Base-by-base conservation (phyloP, 1,140 invertebrate genomes). In the Cotesia chilonis region DNA sequence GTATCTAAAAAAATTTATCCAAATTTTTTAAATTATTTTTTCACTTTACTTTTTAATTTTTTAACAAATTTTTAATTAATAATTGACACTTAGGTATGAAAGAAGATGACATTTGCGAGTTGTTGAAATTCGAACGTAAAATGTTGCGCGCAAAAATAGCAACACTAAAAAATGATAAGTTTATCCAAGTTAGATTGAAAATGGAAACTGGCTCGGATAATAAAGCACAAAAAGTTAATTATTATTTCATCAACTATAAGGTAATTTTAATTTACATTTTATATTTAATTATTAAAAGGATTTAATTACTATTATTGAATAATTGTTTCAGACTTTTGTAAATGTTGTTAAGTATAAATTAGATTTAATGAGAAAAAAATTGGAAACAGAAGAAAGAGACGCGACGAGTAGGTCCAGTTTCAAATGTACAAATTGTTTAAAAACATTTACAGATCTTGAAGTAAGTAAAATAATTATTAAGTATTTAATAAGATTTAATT, bases 271-370 rank as follows among this genome's bases (percentile, higher is more conserved):
- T 35, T 6, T 14, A 67, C 20, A n/a, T 52, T 67, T 52, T 69
- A 52, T 60, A 52, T 57, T 68, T 57, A 52, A 71, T 9, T 66
- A 59, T 57, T 20, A 35, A 59, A 4, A 55, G n/a, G 5, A 55
- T 14, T 55, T 55, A 55, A 55, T 55, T n/a, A 55, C n/a, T 55
- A 17, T 55, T 14, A 14, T 55, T n/a, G 14, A 67, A 37, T 69
- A 12, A 63, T 57, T 76, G 4, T 82, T 88, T 68, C 77, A 90
- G 89, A 94, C 92, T 14, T 98, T 98, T 88, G 96, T 99, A 3
- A 99, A 99, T 89, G 95, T 99, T 35, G 94, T 97, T 0, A 98
- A 98, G 85, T 99, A 98, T 83, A 98, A 98, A 88, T 87, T 99
- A 78, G 96, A 98, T 88, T 89, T 97, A 78, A 97, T 98, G 93